Evolutionary conservation across 2,797 vertebrate genomes (phyloP), one percentile per base, ranked within the genome.

Genomic region (Scyliorhinus canicula): DNA sequence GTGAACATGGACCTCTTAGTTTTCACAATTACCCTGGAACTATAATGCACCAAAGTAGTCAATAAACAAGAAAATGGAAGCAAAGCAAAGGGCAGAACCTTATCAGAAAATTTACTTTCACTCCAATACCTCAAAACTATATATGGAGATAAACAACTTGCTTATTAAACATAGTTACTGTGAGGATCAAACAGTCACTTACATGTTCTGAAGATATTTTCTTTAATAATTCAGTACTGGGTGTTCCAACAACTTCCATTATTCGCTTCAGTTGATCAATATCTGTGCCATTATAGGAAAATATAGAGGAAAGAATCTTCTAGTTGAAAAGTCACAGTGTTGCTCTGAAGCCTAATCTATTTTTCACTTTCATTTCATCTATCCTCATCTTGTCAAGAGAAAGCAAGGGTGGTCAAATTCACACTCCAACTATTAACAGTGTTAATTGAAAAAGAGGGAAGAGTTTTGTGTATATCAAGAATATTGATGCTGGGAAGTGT

Each of bases 131-230:
- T 40, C 14, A 24, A 16, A 35, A 63, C 57, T 63, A 57, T 24
- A 91, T n/a, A 14, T 5, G 31, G 52, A 57, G 52, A 57, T 57
- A 57, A 88, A n/a, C 11, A 57, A 12, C 8, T 57, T 60, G 21
- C 16, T 44, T 24, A 24, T 35, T 50, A 26, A 93, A 93, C 26
- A 93, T 26, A 50, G 35, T 52, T 50, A 65, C 47, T 35, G 44
- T 93, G 65, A 71, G 40, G 4, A 50, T 50, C 26, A 71, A 93
- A 93, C 63, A 93, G 7, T 19, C 50, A 97, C 99, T 98, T 96
- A 99, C 99, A 21, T 99, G 99, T 96, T 99, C 99, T 0, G 99
- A 99, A 93, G 99, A 99, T 95, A 99, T 99, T 96, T 99, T 99
- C 96, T 98, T 98, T 40, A 99, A 96, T 95, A 99, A 98, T 63